Percentiles rank a stretch among this genome's conserved stretches.
Conservation (phyloP, 2,888 invertebrate genomes). For the Philopedon plagiatum region DNA sequence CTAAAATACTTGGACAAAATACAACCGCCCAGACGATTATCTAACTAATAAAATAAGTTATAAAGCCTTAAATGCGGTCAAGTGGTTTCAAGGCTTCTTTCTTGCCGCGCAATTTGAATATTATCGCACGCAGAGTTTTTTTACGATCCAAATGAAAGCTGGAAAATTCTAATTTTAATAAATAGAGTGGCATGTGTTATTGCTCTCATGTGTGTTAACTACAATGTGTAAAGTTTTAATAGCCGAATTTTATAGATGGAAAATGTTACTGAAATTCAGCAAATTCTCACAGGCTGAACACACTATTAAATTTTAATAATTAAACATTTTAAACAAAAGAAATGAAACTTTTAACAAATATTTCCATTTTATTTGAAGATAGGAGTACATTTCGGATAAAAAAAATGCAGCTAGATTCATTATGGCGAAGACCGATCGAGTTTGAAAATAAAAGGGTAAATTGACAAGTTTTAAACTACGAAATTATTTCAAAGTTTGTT, state of each 20-base stretch:
- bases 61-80: constrained; percentile 34
- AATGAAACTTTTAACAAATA: too few relatives aligned
- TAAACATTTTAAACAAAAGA: too few relatives aligned
- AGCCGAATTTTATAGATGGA: background rate
- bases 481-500: too few relatives aligned
- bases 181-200: background rate
- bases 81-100: constrained; percentile 38
- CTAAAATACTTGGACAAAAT: constrained; percentile 10
- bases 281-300: background rate
- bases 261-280: background rate
- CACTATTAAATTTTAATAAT: background rate
- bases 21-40: constrained; percentile 12
- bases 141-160: constrained; percentile 15
- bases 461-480: too few relatives aligned
- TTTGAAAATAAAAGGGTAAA: too few relatives aligned
- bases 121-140: background rate
- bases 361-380: too few relatives aligned
- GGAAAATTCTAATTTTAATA: constrained; percentile 22
- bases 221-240: background rate
- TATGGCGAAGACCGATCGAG: too few relatives aligned
- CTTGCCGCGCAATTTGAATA: constrained; percentile 26
- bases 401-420: too few relatives aligned
- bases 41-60: constrained; percentile 34
- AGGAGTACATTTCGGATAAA: too few relatives aligned
- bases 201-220: background rate